Conservation (phyloP, 2,797 vertebrate genomes). For the Threskiornis aethiopicus region DNA sequence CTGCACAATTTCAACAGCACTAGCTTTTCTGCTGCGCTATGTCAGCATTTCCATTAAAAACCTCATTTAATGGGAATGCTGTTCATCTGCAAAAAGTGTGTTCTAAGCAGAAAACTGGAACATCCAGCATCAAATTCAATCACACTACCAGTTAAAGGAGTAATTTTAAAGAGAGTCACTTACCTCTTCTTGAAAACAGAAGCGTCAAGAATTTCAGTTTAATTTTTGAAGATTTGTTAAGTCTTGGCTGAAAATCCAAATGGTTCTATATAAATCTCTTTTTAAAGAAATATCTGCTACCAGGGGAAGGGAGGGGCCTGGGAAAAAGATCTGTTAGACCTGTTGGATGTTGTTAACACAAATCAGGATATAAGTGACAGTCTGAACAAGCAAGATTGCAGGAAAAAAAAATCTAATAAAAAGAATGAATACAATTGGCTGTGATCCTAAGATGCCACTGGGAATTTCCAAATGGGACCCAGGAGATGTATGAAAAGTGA, state of each 20-base stretch:
- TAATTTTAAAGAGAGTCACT: not conserved
- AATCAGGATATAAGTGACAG: not conserved
- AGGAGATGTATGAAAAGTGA: not conserved
- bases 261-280: not conserved
- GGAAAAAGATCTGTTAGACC: not conserved
- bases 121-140: not conserved
- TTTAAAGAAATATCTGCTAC: not conserved
- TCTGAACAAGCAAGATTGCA: not conserved
- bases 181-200: not conserved
- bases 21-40: not conserved
- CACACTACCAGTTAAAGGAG: not conserved
- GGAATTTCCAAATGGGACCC: not conserved
- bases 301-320: not conserved
- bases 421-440: not conserved
- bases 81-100: slow-evolving; percentile 23
- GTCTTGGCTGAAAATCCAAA: not conserved
- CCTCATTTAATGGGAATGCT: slow-evolving; percentile 20
- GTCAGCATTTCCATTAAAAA: slow-evolving; percentile 60
- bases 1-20: not conserved
- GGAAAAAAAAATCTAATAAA: not conserved
- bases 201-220: not conserved
- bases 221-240: not conserved
- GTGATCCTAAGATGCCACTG: not conserved
- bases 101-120: slow-evolving; percentile 44
- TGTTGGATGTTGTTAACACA: not conserved